Evolutionary conservation across 2,797 vertebrate species (phyloP), one percentile per base, ranked within the genome.

Genomic region (Falco concolor): DNA sequence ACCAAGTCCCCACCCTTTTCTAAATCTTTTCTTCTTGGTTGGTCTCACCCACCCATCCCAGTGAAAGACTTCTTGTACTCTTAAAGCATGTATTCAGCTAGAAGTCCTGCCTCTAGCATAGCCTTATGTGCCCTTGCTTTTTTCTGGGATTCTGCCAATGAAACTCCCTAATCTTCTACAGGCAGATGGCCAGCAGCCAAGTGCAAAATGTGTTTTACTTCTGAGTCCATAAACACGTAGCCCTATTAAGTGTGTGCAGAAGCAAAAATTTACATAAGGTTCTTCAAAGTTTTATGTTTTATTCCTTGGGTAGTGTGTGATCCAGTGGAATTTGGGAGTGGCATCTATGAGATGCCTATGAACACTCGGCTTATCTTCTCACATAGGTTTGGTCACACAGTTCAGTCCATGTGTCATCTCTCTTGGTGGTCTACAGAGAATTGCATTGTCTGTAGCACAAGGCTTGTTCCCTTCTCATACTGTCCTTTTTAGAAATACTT

Each of bases 81-180:
- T 72, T 84, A 63, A 73, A 73, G 65, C 52, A 11, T 8, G 4
- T 59, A 12, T 85, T 87, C 32, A 72, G 22, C 50, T 54, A 78
- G 61, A 78, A 69, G 52, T 70, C 63, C 59, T 93, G 69, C 72
- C 53, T 85, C 32, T 76, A 72, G 19, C 34, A n/a, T 61, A 93
- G 78, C 78, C 84, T 95, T 87, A 40, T 8, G 32, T 90, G 74
- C 80, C 84, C 74, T 84, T 84, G 45, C 8, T 81, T 88, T 94
- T 84, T 77, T 64, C 81, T 93, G 95, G 94, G 40, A 53, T 83
- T 90, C 81, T 94, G 90, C 89, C 95, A 96, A 5, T 80, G 78
- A 79, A 96, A 83, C 40, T 95, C 84, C 56, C 56, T 87, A n/a
- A 84, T 85, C 42, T 91, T 70, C 52, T 87, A 8, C 78, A 96